Evolutionary conservation across 2,113 vertebrate genomes (phyloP).

Genomic region (Urocynchramus pylzowi): DNA sequence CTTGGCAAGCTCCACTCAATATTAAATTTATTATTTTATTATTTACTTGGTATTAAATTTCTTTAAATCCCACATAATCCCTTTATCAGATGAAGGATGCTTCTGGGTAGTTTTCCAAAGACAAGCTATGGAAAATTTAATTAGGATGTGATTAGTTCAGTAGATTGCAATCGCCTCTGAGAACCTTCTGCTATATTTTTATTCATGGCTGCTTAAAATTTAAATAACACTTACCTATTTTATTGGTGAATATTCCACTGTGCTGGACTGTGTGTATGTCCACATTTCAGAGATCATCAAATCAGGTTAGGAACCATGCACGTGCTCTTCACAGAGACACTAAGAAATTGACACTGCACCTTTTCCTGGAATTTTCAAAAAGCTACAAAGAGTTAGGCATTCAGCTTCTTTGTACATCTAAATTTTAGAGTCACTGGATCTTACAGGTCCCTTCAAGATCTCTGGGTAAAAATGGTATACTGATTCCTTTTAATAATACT

Average conservation of each 20-base stretch:
- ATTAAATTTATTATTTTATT: not conserved
- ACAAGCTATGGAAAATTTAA: not conserved
- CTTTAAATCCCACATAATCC: not conserved
- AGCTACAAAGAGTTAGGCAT: not conserved
- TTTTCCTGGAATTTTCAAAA: not conserved
- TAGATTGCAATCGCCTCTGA: not conserved
- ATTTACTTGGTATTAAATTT: not conserved
- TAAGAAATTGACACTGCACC: not conserved
- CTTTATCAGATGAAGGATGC: not conserved
- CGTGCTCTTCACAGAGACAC: not conserved
- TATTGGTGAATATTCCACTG: not conserved
- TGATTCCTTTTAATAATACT: not conserved
- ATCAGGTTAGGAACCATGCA: not conserved
- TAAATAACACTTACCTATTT: not conserved
- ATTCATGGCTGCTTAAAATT: not conserved
- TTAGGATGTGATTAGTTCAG: not conserved
- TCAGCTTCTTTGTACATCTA: not conserved
- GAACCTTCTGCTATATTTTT: not conserved
- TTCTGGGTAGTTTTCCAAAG: not conserved
- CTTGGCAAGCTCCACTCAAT: not conserved
- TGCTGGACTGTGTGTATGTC: not conserved
- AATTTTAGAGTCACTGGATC: not conserved
- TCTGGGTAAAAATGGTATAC: not conserved
- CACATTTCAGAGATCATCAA: not conserved
- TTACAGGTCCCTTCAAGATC: not conserved